Evolutionary conservation across 2,797 vertebrate species (phyloP).

Genomic region (Nannoperca australis): DNA sequence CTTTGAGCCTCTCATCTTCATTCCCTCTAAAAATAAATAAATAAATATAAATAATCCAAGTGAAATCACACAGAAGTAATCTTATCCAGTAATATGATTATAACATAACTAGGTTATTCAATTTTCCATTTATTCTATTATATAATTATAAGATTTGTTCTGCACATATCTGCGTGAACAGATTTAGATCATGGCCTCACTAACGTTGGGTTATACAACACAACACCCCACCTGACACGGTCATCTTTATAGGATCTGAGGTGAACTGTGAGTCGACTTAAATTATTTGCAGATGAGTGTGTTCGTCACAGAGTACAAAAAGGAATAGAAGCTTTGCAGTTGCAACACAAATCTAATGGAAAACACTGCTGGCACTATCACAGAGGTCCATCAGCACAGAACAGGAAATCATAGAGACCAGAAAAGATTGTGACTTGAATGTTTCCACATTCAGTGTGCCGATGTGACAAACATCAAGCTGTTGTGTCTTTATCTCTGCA

Average conservation of each 20-base stretch:
- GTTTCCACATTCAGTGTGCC: slow-evolving; percentile 15
- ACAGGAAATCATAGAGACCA: neutral
- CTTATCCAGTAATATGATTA: slow-evolving; percentile 4
- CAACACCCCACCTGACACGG: neutral
- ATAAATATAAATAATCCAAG: neutral
- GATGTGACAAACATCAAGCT: slow-evolving; percentile 7
- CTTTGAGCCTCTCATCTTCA: slow-evolving; percentile 97
- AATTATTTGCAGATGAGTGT: slow-evolving; percentile 17
- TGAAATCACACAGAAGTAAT: neutral
- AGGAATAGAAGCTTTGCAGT: slow-evolving; percentile 6
- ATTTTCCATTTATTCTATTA: slow-evolving; percentile 10
- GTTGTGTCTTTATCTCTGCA: neutral
- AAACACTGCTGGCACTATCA: neutral
- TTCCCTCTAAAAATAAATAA: slow-evolving; percentile 86
- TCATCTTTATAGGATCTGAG: neutral
- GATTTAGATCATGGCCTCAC: slow-evolving; percentile 17
- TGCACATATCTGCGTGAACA: slow-evolving; percentile 4
- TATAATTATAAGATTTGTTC: slow-evolving; percentile 6
- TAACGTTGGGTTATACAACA: neutral
- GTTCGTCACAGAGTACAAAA: neutral
- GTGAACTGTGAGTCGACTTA: neutral
- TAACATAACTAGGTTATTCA: slow-evolving; percentile 1
- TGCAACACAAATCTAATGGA: slow-evolving; percentile 2
- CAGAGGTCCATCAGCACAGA: neutral
- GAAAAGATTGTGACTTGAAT: neutral